Base-by-base conservation (phyloP, 2,113 vertebrate species). In the Melierax canorus region DNA sequence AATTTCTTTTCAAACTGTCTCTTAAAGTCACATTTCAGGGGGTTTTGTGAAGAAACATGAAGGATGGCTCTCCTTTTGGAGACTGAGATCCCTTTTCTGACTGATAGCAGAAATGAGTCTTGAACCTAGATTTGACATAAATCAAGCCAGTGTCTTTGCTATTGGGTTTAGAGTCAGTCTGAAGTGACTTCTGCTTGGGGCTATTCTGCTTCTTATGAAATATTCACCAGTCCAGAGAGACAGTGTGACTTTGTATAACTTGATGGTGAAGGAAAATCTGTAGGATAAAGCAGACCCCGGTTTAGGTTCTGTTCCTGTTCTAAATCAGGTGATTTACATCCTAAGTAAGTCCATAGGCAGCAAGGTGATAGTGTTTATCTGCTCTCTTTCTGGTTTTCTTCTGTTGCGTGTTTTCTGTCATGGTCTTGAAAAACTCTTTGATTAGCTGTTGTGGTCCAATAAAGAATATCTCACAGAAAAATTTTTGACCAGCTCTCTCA, bases 201-300 rank as follows among this genome's bases (percentile, higher is more conserved):
- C 92, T 93, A 69, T 96, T 96, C 67, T 95, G 22, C 85, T 92
- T 83, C 81, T 79, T 93, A 90, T 96, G 75, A 96, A 97, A 97
- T 95, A 96, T 96, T 96, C 92, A 95, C 72, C 13, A 23, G 55
- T 92, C 85, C 75, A 88, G 95, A 83, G 90, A 94, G 75, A 93
- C 50, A 46, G 34, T 46, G 59, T 90, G 88, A 86, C 67, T 94
- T 93, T 80, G 48, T 90, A 15, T 50, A 83, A 83, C 78, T 69
- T 76, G 62, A n/a, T 86, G 67, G 48, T 66, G 81, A 86, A 92
- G 43, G 39, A 88, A 82, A 86, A 90, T 63, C 39, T 88, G 41
- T 22, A 32, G 58, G 55, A 66, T 59, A 83, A 77, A 88, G 82
- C 45, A 90, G 88, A 80, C 24, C 19, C 19, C 0, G 0, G 7